Base-by-base conservation (phyloP, 2,797 vertebrate genomes). In the Lepus townsendii region DNA sequence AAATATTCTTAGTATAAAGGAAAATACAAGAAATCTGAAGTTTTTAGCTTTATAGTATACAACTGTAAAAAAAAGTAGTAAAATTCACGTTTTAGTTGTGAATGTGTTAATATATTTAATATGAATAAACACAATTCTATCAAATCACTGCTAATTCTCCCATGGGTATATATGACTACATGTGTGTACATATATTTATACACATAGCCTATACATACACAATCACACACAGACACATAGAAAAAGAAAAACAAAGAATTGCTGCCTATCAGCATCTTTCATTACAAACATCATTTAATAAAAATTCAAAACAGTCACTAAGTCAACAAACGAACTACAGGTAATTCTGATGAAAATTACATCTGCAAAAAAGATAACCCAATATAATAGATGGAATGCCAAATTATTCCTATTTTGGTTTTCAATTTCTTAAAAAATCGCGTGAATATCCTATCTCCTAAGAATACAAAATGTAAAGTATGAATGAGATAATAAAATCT, bases 401-500 rank as follows among this genome's bases (percentile, higher is more conserved):
- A 88, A 83, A 68, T 62, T 63, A 83, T 50, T 71, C 91, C 26
- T 82, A 57, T 60, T 91, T 94, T 75, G 14, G 54, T 77, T 76
- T 96, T 47, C 60, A 52, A 90, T 65, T 92, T 93, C 4, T 95
- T 71, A 90, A 24, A 35, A 52, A 72, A 66, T 63, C 42, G 89
- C 10, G 19, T 13, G 12, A 71, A 3, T 42, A 30, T 32, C 27
- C 79, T 83, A 90, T 50, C 94, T 93, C 35, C 38, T 88, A 91
- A 17, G 71, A 88, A 76, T 62, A 88, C 27, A 83, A 85, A 91
- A 79, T 12, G 73, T 27, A 88, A 93, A 80, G 52, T 63, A 75
- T 52, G 50, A 93, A 80, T 75, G 60, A 96, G 65, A 88, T 65
- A 87, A 72, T 60, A 87, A 95, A 75, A 94, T 52, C 69, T 88